Evolutionary conservation across 30 jellyfish, hydroid and myxozoan species (phyloP).

Genomic region (Nemopilema nomurai): DNA sequence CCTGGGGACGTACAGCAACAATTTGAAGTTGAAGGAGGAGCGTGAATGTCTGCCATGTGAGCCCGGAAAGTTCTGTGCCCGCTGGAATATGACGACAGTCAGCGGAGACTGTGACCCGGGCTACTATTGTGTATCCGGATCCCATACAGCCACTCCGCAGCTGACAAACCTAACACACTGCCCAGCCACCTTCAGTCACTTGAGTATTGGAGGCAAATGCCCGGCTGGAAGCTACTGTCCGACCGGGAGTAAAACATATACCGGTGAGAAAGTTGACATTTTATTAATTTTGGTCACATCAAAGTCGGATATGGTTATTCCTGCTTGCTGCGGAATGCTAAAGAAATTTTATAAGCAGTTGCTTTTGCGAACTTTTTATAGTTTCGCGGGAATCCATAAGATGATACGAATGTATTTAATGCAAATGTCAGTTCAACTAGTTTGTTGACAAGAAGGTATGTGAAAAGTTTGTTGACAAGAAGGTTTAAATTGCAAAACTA

Average conservation of each 20-base stretch:
- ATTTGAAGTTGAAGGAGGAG: conserved; percentile 58
- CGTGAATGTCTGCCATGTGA: conserved; percentile 89
- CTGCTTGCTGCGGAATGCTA: too few species aligned
- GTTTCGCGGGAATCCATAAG: too few species aligned
- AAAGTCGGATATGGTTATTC: too few species aligned
- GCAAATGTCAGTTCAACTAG: too few species aligned
- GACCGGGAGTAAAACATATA: conserved; percentile 70
- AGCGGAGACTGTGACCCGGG: conserved; percentile 83
- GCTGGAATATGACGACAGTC: conserved; percentile 59
- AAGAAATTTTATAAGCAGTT: too few species aligned
- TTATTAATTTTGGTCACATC: too few species aligned
- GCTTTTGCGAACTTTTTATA: too few species aligned
- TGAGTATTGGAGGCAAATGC: conserved; percentile 93
- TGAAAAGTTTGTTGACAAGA: too few species aligned
- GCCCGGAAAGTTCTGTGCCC: conserved; percentile 73
- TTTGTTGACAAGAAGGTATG: too few species aligned
- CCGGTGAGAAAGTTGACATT: conserved; percentile 59
- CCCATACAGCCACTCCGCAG: conserved; percentile 82
- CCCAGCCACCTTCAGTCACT: conserved; percentile 79
- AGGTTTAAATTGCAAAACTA: too few species aligned
- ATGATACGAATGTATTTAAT: too few species aligned
- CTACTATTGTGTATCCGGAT: conserved; percentile 88
- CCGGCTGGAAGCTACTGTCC: conserved; percentile 91
- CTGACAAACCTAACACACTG: conserved; percentile 91
- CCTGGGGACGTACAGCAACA: conserved; percentile 85